Base-by-base conservation (phyloP, 1,140 invertebrate genomes). In the Epicauta chinensis region DNA sequence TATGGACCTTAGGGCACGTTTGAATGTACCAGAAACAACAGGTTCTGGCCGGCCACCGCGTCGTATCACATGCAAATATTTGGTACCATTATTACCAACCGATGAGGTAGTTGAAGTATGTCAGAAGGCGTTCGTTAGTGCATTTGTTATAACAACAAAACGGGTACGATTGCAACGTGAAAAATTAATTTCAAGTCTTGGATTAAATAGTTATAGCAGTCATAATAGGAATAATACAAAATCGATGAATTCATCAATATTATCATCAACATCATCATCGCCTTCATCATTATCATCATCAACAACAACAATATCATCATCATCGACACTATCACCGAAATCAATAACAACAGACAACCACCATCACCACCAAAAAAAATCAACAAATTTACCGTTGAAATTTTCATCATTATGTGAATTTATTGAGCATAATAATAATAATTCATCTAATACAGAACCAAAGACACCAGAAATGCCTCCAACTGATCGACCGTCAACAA, bases 131-230 rank as follows among this genome's bases (percentile, higher is more conserved):
- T 77, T 76, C 53, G 73, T 76, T 53, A 75, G 75, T 60, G 65
- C 73, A 16, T 77, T 74, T 60, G 73, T 72, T 12, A 73, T 77
- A 47, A 75, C 74, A 12, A 75, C 75, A n/a, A 77, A 77, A 63
- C 56, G 75, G 40, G 71, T 76, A 11, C 57, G 74, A 41, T 53
- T 74, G 15, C 73, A 74, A 57, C 59, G 75, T 30, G 75, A 76
- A 47, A 73, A 73, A 54, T 63, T 76, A n/a, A 75, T 76, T 16
- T 61, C 58, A 59, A 72, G 60, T 54, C 59, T 65, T 36, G 67
- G 61, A 10, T 55, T 64, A 52, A 70, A 67, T 54, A 69, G 64
- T 39, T 71, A 71, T 55, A 60, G 67, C 53, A 67, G 66, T 54
- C 63, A 66, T 49, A 62, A 64, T 32, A 56, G 62, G 52, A 48